Evolutionary conservation across 2,888 invertebrate genomes (phyloP).

Genomic region (Pseudococcus jackbeardsleyi): DNA sequence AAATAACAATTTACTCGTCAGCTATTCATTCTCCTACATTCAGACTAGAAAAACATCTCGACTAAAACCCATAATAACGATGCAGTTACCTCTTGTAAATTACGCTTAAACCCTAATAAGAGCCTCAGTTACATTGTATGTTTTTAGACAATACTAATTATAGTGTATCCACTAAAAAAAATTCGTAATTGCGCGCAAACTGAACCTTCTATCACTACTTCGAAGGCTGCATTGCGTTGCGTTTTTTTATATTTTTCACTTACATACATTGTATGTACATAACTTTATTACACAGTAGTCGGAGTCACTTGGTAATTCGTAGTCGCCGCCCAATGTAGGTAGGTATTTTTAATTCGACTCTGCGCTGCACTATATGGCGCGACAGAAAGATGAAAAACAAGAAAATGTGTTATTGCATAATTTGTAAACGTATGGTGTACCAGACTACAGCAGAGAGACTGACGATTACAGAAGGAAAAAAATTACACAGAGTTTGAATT

Average conservation of each 20-base stretch:
- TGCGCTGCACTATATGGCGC: conserved; percentile 5
- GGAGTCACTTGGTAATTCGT: no score
- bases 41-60: neutral
- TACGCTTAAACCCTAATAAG: conserved; percentile 49
- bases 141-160: conserved; percentile 41
- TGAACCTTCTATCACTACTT: conserved; percentile 21
- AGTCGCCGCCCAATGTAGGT: neutral
- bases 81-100: conserved; percentile 50
- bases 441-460: neutral
- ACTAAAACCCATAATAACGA: neutral
- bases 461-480: no score
- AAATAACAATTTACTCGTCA: no score
- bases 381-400: neutral
- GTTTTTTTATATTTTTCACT: neutral
- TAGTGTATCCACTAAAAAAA: conserved; percentile 49
- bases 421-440: neutral
- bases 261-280: neutral
- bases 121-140: conserved; percentile 62
- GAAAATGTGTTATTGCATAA: neutral
- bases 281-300: neutral
- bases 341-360: conserved; percentile 37
- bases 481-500: neutral
- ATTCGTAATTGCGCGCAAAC: conserved; percentile 50
- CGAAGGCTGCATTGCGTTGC: conserved; percentile 38
- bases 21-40: no score